Conservation (phyloP, 2,113 vertebrate genomes). For the Pseudolaguvia tuberculata region DNA sequence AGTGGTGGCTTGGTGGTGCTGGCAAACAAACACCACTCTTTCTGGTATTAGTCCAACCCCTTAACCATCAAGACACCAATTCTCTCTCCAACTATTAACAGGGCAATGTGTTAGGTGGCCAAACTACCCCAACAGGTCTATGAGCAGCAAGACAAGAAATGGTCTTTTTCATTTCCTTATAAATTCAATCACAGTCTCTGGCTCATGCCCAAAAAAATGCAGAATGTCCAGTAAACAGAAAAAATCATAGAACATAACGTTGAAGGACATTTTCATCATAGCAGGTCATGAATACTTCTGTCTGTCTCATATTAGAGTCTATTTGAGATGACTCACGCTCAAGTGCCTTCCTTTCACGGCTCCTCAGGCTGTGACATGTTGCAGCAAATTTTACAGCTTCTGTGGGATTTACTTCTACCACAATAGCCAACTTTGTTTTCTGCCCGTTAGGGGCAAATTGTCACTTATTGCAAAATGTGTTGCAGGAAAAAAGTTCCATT, state of each 20-base stretch:
- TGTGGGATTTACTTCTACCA: neutral
- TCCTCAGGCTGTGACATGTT: slow-evolving; percentile 10
- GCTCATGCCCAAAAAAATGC: neutral
- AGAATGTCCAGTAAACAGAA: neutral
- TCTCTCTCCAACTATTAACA: too few relatives aligned
- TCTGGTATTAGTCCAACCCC: too few relatives aligned
- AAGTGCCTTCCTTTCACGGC: neutral
- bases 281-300: neutral
- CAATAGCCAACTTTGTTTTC: slow-evolving; percentile 8
- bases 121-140: neutral
- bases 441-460: neutral
- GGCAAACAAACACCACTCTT: too few relatives aligned
- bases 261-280: neutral
- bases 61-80: too few relatives aligned
- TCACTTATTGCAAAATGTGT: slow-evolving; percentile 2
- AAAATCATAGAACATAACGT: neutral
- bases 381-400: slow-evolving; percentile 15
- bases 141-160: neutral
- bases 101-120: too few relatives aligned
- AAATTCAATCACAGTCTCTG: neutral
- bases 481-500: neutral
- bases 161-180: neutral
- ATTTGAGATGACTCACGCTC: slow-evolving; percentile 11
- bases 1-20: too few relatives aligned
- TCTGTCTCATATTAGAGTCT: neutral